Evolutionary conservation across 2,113 vertebrate genomes (phyloP).

Genomic region (Vimba vimba): DNA sequence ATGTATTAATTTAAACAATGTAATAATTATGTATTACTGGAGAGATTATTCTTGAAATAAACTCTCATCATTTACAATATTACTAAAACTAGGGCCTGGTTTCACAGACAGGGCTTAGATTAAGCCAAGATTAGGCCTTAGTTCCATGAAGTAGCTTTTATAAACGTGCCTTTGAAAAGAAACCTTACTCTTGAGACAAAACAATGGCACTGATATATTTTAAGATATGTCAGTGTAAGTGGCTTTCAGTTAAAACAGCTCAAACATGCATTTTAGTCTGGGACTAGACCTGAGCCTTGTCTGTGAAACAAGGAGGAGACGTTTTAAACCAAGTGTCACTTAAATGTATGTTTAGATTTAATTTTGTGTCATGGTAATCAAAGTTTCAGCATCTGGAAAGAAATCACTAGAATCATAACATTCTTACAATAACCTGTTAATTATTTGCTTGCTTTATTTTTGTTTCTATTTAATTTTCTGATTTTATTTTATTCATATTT

Average conservation of each 20-base stretch:
- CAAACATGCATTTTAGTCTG: no score
- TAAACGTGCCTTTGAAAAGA: no score
- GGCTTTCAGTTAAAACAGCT: no score
- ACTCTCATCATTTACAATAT: neutral
- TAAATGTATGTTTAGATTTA: neutral
- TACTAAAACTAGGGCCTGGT: neutral
- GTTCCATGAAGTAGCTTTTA: no score
- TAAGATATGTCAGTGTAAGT: no score
- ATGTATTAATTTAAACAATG: no score
- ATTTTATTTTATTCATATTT: neutral
- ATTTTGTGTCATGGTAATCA: neutral
- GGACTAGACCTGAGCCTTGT: no score
- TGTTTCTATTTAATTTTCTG: neutral
- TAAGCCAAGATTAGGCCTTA: no score
- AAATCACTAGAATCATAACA: neutral
- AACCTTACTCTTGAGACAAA: no score
- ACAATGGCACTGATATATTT: no score
- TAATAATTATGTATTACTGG: neutral
- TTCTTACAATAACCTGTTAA: neutral
- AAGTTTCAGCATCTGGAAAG: neutral
- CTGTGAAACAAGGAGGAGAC: no score
- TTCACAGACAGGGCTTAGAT: no score
- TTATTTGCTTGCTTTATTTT: neutral
- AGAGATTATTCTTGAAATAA: neutral
- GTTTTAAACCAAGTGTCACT: neutral